These are phyloP conservation scores for Trinectes maculatus DNA, from an alignment of 2,113 vertebrate species.

Conservation along the genomic window DNA sequence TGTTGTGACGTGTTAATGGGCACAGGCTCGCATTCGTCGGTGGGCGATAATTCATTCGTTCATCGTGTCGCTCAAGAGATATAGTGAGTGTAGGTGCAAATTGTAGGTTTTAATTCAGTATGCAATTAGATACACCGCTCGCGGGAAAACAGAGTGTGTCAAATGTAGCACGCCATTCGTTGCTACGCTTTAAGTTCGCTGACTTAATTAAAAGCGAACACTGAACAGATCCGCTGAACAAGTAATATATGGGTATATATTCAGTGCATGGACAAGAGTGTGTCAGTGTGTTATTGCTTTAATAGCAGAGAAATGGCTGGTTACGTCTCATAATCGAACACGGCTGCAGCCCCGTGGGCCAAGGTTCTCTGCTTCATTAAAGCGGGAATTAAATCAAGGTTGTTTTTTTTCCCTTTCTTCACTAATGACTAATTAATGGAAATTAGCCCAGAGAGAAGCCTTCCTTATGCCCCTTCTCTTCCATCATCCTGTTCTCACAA, in stretches of 20 bases:
- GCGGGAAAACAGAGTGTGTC: neutral
- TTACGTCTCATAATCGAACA: constrained; percentile 44
- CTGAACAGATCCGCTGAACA: neutral
- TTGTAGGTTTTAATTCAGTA: neutral
- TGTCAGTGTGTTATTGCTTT: constrained; percentile 34
- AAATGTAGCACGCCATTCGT: neutral
- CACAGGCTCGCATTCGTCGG: neutral
- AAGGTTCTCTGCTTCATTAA: constrained; percentile 77
- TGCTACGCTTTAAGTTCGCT: neutral
- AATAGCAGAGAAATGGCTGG: constrained; percentile 51
- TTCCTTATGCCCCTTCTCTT: constrained; percentile 63
- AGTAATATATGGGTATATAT: neutral
- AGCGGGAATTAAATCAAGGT: constrained; percentile 78
- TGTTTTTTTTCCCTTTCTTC: constrained; percentile 80
- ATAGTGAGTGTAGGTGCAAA: neutral
- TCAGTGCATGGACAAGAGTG: neutral
- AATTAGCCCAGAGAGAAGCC: constrained; percentile 76
- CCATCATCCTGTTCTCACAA: constrained; percentile 61
- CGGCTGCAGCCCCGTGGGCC: constrained; percentile 42
- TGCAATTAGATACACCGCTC: neutral
- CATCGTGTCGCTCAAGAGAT: no score
- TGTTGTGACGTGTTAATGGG: neutral
- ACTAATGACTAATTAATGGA: constrained; percentile 81
- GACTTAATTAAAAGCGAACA: constrained; percentile 9
- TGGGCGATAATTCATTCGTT: neutral